Evolutionary conservation across 2,113 vertebrate species (phyloP).

Genomic region (Lonchura striata): DNA sequence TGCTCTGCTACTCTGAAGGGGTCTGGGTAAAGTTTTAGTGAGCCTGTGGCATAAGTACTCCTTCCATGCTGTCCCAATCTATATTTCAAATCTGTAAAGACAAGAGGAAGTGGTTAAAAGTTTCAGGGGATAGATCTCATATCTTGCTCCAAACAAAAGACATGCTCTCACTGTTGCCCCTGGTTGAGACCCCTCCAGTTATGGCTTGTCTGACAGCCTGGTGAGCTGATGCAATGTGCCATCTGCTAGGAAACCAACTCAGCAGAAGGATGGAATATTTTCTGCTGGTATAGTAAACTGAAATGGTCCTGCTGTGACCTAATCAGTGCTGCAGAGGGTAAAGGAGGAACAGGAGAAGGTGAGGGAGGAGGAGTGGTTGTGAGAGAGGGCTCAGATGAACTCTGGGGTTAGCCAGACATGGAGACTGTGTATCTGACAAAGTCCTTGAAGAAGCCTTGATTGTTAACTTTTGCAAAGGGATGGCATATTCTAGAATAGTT

Average conservation of each 20-base stretch:
- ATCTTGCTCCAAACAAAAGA: background rate
- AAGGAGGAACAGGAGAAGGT: background rate
- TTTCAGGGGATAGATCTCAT: background rate
- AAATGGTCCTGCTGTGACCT: background rate
- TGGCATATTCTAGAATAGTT: background rate
- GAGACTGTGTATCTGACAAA: background rate
- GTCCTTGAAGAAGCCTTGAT: background rate
- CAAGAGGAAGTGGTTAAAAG: background rate
- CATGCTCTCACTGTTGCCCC: background rate
- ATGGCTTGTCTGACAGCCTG: background rate
- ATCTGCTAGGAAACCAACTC: background rate
- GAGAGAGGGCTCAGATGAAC: background rate
- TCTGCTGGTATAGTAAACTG: background rate
- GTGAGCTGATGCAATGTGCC: background rate
- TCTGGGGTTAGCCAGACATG: background rate
- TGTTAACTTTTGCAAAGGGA: background rate
- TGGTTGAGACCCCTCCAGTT: background rate
- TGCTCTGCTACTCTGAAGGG: background rate
- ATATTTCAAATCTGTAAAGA: background rate
- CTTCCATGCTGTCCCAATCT: background rate
- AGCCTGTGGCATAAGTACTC: background rate
- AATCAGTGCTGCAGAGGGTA: background rate
- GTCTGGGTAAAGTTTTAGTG: background rate
- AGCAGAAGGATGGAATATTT: background rate
- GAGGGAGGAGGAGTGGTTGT: background rate